These are phyloP conservation scores for Phacellophora camtschatica DNA, from an alignment of 30 jellyfish, hydroid and myxozoan species.

Conservation along the genomic window DNA sequence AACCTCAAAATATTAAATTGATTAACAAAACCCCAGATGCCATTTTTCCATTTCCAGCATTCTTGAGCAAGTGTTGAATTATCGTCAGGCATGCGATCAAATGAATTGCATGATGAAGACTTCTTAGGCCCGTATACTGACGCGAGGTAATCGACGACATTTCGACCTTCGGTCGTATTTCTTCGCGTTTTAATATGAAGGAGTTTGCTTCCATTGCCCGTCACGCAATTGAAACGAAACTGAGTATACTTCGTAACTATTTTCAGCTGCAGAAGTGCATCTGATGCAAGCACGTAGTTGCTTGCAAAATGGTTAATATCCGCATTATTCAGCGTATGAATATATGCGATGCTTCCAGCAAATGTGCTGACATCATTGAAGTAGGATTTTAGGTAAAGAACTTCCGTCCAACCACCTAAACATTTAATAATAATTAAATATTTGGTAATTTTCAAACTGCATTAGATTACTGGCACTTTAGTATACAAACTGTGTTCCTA, in stretches of 20 bases:
- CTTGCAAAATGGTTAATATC: background rate
- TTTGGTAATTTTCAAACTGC: too few species aligned
- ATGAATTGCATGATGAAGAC: background rate
- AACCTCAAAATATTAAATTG: background rate
- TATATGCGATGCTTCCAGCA: too few species aligned
- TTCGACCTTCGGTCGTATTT: too few species aligned
- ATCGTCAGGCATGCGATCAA: background rate
- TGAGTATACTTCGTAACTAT: background rate
- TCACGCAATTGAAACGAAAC: background rate
- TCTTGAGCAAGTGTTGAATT: background rate
- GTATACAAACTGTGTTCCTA: too few species aligned
- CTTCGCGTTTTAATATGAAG: background rate
- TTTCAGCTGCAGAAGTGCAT: background rate
- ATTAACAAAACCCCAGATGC: background rate
- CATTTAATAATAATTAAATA: too few species aligned
- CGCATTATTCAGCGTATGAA: background rate
- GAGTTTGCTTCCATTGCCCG: background rate
- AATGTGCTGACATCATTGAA: background rate
- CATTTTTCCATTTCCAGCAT: background rate
- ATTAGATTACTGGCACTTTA: too few species aligned
- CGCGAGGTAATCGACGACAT: background rate
- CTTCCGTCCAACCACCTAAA: background rate
- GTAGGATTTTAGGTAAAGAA: background rate
- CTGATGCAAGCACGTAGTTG: background rate
- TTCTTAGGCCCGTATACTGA: background rate